Evolutionary conservation across 92 coral and sea anemone genomes (phyloP).

Genomic region (Nematostella vectensis): DNA sequence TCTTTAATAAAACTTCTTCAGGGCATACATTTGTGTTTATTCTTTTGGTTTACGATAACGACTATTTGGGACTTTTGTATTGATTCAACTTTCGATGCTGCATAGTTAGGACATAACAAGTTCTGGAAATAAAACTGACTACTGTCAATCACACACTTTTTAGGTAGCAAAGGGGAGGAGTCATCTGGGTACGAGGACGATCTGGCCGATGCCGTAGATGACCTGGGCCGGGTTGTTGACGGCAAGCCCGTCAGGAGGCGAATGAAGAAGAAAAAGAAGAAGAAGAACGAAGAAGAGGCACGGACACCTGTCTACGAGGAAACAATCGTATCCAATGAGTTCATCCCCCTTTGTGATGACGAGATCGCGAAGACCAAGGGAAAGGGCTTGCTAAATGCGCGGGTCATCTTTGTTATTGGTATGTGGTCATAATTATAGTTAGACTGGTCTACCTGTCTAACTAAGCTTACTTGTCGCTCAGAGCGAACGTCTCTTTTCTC

Average conservation of each 20-base stretch:
- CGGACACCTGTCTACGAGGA: conserved; percentile 57
- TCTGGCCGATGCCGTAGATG: conserved; percentile 69
- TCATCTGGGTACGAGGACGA: conserved; percentile 53
- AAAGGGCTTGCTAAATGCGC: conserved; percentile 71
- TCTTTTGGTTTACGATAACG: too few relatives aligned
- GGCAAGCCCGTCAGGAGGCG: conserved; percentile 56
- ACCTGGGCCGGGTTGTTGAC: conserved; percentile 61
- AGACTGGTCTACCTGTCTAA: neutral
- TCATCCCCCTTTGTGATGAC: conserved; percentile 65
- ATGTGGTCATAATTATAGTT: conserved; percentile 8
- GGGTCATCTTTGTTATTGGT: conserved; percentile 96
- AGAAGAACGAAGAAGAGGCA: conserved; percentile 28
- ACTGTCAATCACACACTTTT: neutral
- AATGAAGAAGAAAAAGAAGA: conserved; percentile 51
- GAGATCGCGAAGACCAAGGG: conserved; percentile 63
- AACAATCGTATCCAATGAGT: conserved; percentile 58
- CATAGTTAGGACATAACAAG: too few relatives aligned
- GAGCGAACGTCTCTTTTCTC: too few relatives aligned
- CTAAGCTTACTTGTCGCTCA: too few relatives aligned
- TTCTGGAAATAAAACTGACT: too few relatives aligned
- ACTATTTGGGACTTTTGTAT: too few relatives aligned
- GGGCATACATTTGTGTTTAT: too few relatives aligned
- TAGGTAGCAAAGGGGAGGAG: conserved; percentile 25
- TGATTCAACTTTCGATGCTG: too few relatives aligned
- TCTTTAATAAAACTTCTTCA: too few relatives aligned